A percentile compares a stretch with the other conserved stretches of the same genome.
phyloP scores from a whole-genome alignment of 1,140 invertebrate genomes.

The Drosophila seguyi region DNA sequence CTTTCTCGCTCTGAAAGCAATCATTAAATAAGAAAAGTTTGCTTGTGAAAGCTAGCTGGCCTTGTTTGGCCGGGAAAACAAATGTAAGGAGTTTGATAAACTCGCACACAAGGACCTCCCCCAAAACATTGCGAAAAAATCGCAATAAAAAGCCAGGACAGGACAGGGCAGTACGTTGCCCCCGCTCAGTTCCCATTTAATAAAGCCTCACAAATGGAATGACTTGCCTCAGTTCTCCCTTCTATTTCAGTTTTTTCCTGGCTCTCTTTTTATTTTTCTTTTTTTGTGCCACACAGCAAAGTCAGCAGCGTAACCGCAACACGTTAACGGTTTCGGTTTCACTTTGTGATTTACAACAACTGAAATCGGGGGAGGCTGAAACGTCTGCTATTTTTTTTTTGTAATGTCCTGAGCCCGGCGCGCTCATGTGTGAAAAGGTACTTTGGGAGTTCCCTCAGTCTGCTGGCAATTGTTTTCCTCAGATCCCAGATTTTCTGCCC shows the following conservation, averaged over 20 bases:
- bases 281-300: constrained; percentile 54
- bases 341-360: constrained; percentile 81
- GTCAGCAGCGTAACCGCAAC: constrained; percentile 82
- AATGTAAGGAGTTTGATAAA: constrained; percentile 80
- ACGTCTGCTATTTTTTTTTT: constrained; percentile 18
- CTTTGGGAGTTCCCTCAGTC: constrained; percentile 58
- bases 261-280: constrained; percentile 13
- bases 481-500: constrained; percentile 30
- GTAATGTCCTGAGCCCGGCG: constrained; percentile 25
- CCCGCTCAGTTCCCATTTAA: constrained; percentile 69
- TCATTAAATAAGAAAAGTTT: constrained; percentile 73
- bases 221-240: constrained; percentile 58
- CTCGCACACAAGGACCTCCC: constrained; percentile 43
- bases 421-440: constrained; percentile 84
- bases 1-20: constrained; percentile 54
- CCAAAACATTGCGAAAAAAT: constrained; percentile 66
- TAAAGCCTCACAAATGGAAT: constrained; percentile 82
- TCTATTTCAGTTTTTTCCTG: constrained; percentile 12
- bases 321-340: constrained; percentile 84
- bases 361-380: constrained; percentile 27
- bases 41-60: constrained; percentile 28
- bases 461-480: constrained; percentile 38
- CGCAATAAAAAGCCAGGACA: constrained; percentile 76
- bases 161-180: constrained; percentile 72
- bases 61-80: constrained; percentile 74